Evolutionary conservation across 2,113 vertebrate genomes (phyloP).

Genomic region (Poeciliopsis turrubarensis): DNA sequence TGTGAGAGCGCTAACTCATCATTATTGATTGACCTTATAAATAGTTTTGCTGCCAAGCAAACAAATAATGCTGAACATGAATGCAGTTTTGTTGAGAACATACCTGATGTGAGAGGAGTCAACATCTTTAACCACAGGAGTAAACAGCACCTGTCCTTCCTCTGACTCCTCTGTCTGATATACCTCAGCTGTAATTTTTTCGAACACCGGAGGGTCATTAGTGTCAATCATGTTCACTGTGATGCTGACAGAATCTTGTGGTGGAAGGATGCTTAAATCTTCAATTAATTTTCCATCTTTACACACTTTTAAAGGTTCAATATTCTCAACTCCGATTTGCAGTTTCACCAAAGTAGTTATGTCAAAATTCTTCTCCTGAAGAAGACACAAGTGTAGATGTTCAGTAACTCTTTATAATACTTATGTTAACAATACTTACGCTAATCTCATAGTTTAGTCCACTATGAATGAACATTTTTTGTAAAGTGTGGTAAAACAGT

Average conservation of each 20-base stretch:
- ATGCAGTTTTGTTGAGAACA: not conserved
- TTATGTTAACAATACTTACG: not conserved
- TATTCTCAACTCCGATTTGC: slow-evolving; percentile 75
- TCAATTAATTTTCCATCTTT: not conserved
- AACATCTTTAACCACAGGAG: slow-evolving; percentile 59
- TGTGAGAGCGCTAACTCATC: too few relatives aligned
- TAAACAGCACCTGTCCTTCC: slow-evolving; percentile 71
- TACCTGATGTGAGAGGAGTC: slow-evolving; percentile 70
- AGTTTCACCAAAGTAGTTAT: slow-evolving; percentile 19
- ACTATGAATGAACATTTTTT: not conserved
- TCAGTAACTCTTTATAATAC: not conserved
- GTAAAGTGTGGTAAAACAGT: not conserved
- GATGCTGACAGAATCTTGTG: slow-evolving; percentile 31
- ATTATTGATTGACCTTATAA: not conserved
- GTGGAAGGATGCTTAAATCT: rapidly evolving
- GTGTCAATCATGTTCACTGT: slow-evolving; percentile 62
- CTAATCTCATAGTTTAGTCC: not conserved
- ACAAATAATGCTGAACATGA: not conserved
- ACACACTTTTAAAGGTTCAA: slow-evolving; percentile 75
- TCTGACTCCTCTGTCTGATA: slow-evolving; percentile 67
- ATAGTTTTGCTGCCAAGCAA: not conserved
- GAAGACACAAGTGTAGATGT: slow-evolving; percentile 13
- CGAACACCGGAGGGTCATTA: slow-evolving; percentile 79
- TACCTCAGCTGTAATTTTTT: not conserved
- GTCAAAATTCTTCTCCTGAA: slow-evolving; percentile 78